Percentiles rank a stretch among this genome's conserved stretches.
phyloP scores from a whole-genome alignment of 2,888 invertebrate species.

The Pyrochroa serraticornis region DNA sequence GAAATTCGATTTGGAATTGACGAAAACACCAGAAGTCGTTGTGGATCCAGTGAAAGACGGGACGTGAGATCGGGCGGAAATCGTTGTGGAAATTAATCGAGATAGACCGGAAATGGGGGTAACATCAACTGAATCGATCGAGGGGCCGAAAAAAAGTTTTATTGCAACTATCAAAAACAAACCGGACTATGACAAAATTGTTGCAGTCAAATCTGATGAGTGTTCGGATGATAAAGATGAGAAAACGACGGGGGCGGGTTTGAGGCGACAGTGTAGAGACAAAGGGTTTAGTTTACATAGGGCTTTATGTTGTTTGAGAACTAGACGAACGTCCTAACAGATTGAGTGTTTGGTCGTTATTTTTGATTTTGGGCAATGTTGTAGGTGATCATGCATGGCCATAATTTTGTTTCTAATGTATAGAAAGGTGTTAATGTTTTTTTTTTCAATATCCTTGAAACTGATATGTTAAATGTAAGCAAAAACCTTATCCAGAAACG shows the following conservation, averaged over 20 bases:
- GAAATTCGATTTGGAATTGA: conserved; percentile 18
- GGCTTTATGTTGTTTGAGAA: conserved; percentile 62
- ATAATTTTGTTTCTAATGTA: no score
- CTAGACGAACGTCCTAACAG: conserved; percentile 54
- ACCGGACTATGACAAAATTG: conserved; percentile 25
- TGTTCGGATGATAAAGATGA: conserved; percentile 24
- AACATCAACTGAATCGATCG: not conserved
- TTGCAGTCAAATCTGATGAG: conserved; percentile 20
- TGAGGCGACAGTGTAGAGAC: conserved; percentile 44
- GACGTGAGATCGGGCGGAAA: conserved; percentile 56
- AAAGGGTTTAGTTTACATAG: conserved; percentile 61
- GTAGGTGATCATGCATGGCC: no score
- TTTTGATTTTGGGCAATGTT: no score
- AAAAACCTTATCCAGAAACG: no score
- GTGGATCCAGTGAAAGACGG: conserved; percentile 41
- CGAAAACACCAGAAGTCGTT: conserved; percentile 27
- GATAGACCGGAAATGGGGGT: conserved; percentile 14
- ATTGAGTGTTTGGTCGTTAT: not conserved
- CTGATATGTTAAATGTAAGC: no score
- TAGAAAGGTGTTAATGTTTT: no score
- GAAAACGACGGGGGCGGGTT: conserved; percentile 48
- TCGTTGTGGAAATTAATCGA: conserved; percentile 55
- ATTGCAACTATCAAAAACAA: not conserved
- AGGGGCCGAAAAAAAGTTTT: conserved; percentile 5
- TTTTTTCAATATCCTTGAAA: no score